A percentile compares a stretch with the other conserved stretches of the same genome.
These are phyloP conservation scores for Blastomussa wellsi DNA, from an alignment of 92 coral and sea anemone species.

Conservation along the genomic window DNA sequence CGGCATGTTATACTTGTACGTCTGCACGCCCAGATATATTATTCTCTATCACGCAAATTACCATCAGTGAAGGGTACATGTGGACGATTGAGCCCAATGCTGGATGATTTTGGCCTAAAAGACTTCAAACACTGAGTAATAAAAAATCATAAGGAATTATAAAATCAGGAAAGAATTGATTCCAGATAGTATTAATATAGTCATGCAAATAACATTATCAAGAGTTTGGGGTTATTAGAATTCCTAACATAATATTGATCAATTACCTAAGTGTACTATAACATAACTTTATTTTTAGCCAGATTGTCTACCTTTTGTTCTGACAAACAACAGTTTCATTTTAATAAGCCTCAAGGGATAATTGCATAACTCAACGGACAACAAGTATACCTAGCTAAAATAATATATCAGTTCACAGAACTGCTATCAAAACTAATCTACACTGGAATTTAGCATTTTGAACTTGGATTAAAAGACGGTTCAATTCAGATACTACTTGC, in stretches of 20 bases:
- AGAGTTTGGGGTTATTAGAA: conserved; percentile 8
- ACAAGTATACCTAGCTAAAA: not conserved
- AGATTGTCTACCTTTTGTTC: not conserved
- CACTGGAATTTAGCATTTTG: conserved; percentile 26
- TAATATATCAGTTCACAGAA: not conserved
- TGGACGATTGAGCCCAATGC: not conserved
- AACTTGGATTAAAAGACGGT: conserved; percentile 2
- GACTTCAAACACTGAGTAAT: not conserved
- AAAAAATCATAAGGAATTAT: not conserved
- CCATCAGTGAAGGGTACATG: not conserved
- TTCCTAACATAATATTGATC: conserved; percentile 37
- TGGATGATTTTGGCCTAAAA: not conserved
- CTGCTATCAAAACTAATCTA: conserved; percentile 13
- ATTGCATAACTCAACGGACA: conserved; percentile 5
- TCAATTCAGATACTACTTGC: not conserved
- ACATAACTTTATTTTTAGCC: conserved; percentile 19
- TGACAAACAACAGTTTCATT: not conserved
- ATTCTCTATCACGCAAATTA: not conserved
- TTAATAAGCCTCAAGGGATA: not conserved
- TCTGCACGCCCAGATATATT: not conserved
- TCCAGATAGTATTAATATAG: not conserved
- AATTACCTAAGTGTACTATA: not conserved
- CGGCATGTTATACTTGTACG: not conserved
- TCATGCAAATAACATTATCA: not conserved
- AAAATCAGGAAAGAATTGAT: not conserved